Base-by-base conservation (phyloP, 2,113 vertebrate genomes). In the Mormyrus lacerda region DNA sequence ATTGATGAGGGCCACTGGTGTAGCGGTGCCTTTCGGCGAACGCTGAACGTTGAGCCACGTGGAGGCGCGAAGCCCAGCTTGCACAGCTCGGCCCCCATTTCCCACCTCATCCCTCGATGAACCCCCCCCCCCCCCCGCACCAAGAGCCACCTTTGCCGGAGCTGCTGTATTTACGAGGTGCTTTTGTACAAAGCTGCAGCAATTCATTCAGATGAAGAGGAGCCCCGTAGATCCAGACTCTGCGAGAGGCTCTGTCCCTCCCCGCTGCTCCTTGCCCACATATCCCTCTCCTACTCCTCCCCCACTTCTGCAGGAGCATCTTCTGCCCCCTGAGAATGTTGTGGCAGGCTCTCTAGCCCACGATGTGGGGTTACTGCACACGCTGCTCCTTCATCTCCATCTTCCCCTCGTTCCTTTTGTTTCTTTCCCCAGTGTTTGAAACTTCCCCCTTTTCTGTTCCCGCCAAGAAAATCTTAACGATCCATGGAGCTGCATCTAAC, bases 161-260 rank as follows among this genome's bases (percentile, higher is more conserved):
- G 82, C 15, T 6, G 8, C n/a, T 50, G 48, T 87, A 87, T 87
- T 87, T 87, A 87, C 19, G 85, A 87, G 85, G 85, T 55, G 85
- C 50, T 53, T 51, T 53, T 35, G 50, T 53, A 53, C 48, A 53
- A 47, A 55, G 45, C 82, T 39, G 47, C 47, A 31, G 27, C 85
- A 87, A 53, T 53, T 53, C 48, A 35, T 87, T 87, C 50, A 42
- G 50, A 87, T 39, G 24, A 27, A 53, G n/a, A 87, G 19, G 50
- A 55, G 6, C 85, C 21, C 85, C 0, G n/a, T 2, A 39, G 47
- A 35, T 31, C 53, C 48, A 10, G 45, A 35, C 85, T 53, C 85
- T 87, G 47, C 15, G 2, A 48, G 82, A 48, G 45, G 13, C n/a
- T n/a, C 24, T 53, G 24, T 86, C 44, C 82, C 82, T 47, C 39